Evolutionary conservation across 2,888 invertebrate genomes (phyloP).

Genomic region (Morpho deidamia): DNA sequence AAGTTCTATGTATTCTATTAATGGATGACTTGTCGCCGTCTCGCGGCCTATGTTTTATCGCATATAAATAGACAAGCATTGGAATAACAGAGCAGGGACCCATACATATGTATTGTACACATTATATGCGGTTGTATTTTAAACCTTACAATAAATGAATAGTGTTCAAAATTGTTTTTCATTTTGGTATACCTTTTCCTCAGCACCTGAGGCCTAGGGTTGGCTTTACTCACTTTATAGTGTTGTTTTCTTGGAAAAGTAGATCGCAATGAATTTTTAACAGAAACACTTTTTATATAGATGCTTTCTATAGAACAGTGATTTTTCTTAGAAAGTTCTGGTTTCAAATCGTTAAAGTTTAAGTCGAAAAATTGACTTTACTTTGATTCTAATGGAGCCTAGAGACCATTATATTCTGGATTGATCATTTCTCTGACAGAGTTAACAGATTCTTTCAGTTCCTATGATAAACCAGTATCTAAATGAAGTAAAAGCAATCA

Average conservation of each 20-base stretch:
- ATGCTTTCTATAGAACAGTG: no score
- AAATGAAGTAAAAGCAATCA: no score
- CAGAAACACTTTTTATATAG: no score
- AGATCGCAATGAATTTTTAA: no score
- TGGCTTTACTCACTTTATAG: conserved; percentile 2
- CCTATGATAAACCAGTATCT: no score
- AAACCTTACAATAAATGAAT: neutral
- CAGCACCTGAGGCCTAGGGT: conserved; percentile 16
- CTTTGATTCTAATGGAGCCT: no score
- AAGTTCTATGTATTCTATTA: neutral
- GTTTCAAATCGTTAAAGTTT: no score
- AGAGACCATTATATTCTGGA: no score
- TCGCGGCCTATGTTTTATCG: conserved; percentile 18
- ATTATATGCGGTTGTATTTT: neutral
- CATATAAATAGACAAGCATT: conserved; percentile 25
- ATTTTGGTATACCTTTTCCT: neutral
- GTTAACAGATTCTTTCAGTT: no score
- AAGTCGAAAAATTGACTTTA: no score
- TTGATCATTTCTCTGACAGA: no score
- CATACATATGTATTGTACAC: conserved; percentile 25
- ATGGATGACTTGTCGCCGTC: neutral
- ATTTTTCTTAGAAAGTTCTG: no score
- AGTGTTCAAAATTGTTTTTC: conserved; percentile 1
- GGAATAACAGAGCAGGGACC: conserved; percentile 24
- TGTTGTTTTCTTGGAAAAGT: neutral